Conservation (phyloP, 2,113 vertebrate genomes). For the Alectura lathami region DNA sequence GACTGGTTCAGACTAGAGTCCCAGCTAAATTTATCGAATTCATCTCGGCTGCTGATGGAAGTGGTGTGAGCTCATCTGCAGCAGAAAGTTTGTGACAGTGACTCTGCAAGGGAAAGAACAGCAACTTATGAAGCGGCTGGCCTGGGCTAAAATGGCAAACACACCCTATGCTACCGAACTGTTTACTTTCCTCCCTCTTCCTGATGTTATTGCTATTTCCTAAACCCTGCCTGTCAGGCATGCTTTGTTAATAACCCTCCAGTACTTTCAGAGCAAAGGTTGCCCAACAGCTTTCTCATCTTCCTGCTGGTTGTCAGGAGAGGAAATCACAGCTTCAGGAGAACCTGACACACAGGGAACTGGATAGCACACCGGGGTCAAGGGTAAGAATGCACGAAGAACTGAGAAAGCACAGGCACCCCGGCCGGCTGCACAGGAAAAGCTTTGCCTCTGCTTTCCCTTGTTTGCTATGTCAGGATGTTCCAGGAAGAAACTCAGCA, state of each 20-base stretch:
- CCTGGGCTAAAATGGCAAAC: conserved; percentile 41
- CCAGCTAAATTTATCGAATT: not conserved
- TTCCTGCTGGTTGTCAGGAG: conserved; percentile 80
- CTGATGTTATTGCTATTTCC: conserved; percentile 77
- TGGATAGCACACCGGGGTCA: conserved; percentile 76
- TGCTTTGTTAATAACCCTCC: conserved; percentile 70
- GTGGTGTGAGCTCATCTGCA: not conserved
- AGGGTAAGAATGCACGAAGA: conserved; percentile 76
- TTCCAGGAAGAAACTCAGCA: conserved; percentile 59
- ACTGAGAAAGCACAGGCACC: conserved; percentile 75
- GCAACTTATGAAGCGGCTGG: not conserved
- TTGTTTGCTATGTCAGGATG: conserved; percentile 59
- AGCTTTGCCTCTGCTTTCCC: conserved; percentile 53
- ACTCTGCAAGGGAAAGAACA: conserved; percentile 1
- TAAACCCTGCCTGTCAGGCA: conserved; percentile 70
- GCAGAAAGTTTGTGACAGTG: not conserved
- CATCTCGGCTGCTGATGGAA: not conserved
- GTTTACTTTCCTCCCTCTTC: conserved; percentile 62
- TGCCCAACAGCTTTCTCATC: conserved; percentile 80
- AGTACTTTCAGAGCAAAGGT: conserved; percentile 79
- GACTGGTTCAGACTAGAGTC: not conserved
- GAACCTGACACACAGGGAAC: conserved; percentile 72
- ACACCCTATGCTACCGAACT: conserved; percentile 8
- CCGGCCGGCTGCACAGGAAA: conserved; percentile 74
- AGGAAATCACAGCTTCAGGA: conserved; percentile 78